Conservation (phyloP, 2,888 invertebrate species). For the Eustalomyia histrio region DNA sequence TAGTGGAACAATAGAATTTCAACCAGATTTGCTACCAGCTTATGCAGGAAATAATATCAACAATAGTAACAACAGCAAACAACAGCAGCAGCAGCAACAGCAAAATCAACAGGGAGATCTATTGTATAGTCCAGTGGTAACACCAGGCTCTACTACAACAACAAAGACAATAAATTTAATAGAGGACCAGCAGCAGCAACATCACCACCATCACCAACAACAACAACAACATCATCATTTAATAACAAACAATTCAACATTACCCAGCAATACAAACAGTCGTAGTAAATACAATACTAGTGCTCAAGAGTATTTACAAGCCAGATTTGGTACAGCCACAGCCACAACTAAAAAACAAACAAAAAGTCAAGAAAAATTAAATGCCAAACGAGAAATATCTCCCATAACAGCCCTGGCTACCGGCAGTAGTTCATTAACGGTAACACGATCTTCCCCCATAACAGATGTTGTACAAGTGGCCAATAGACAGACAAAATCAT, state of each 20-base stretch:
- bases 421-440: constrained; percentile 62
- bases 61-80: constrained; percentile 34
- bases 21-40: constrained; percentile 72
- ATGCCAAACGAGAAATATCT: constrained; percentile 57
- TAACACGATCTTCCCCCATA: constrained; percentile 64
- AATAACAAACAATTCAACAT: constrained; percentile 47
- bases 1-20: constrained; percentile 68
- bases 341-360: constrained; percentile 31
- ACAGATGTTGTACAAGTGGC: constrained; percentile 59
- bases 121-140: constrained; percentile 63
- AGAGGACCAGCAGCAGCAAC: constrained; percentile 66
- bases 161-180: constrained; percentile 68
- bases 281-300: constrained; percentile 69
- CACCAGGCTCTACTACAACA: constrained; percentile 61
- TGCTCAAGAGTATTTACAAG: constrained; percentile 70
- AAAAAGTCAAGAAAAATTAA: constrained; percentile 62
- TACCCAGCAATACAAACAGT: constrained; percentile 58
- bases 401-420: constrained; percentile 36
- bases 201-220: constrained; percentile 62
- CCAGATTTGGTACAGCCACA: constrained; percentile 65
- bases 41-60: constrained; percentile 66
- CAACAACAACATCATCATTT: constrained; percentile 53
- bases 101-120: constrained; percentile 59
- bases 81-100: constrained; percentile 55
- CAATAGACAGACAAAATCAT: constrained; percentile 66